Evolutionary conservation across 1,140 invertebrate genomes (phyloP).

Genomic region (Drosophila sp.): DNA sequence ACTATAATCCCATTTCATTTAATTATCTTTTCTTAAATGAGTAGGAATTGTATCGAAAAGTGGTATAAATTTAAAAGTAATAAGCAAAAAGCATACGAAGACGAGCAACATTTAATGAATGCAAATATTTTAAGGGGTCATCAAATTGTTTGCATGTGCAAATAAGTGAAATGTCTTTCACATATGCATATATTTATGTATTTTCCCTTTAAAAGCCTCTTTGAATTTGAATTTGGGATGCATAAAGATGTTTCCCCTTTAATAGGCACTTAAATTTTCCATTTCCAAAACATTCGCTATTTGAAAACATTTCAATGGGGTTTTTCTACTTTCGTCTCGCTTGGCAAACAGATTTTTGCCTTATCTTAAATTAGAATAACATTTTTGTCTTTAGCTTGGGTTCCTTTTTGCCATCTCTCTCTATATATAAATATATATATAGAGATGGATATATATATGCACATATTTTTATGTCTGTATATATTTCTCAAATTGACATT

Average conservation of each 20-base stretch:
- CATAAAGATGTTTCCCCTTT: constrained; percentile 45
- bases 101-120: constrained; percentile 8
- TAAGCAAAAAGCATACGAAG: constrained; percentile 1
- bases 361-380: constrained; percentile 83
- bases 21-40: neutral
- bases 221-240: neutral
- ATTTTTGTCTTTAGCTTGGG: constrained; percentile 64
- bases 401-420: constrained; percentile 17
- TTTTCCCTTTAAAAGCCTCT: neutral
- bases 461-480: constrained; percentile 36
- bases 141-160: constrained; percentile 24
- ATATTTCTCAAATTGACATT: constrained; percentile 76
- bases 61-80: neutral
- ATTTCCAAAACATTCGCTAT: constrained; percentile 32
- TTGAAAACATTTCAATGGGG: constrained; percentile 54
- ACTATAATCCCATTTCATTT: neutral
- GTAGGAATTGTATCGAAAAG: neutral
- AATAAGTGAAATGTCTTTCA: constrained; percentile 13
- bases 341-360: constrained; percentile 74
- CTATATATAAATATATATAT: constrained; percentile 22
- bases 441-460: constrained; percentile 18
- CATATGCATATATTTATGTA: constrained; percentile 16
- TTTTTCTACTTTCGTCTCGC: constrained; percentile 20
- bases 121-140: constrained; percentile 21
- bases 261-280: constrained; percentile 57